Conservation (phyloP, 2,113 vertebrate species). For the Cavia aperea region DNA sequence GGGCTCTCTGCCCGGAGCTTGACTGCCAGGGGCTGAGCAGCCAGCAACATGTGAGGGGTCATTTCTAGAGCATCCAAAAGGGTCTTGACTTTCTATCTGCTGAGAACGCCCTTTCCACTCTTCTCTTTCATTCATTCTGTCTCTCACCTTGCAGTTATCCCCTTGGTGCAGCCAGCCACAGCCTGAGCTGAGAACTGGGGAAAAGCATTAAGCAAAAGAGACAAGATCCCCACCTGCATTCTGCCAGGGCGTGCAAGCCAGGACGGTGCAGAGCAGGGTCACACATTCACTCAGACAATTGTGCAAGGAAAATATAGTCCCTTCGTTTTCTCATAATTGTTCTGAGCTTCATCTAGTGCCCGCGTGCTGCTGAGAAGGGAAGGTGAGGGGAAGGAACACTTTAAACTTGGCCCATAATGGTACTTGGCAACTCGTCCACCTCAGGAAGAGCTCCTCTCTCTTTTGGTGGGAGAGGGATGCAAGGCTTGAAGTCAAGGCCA, state of each 20-base stretch:
- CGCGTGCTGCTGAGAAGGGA: background rate
- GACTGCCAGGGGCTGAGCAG: background rate
- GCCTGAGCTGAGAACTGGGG: background rate
- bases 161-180: background rate
- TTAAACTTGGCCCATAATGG: fast-evolving
- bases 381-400: background rate
- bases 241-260: background rate
- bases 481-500: background rate
- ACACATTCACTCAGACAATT: background rate
- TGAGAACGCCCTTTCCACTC: background rate
- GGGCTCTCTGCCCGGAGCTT: background rate
- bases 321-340: background rate
- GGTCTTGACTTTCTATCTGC: background rate
- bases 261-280: background rate
- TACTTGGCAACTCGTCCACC: background rate
- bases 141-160: background rate
- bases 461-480: fast-evolving
- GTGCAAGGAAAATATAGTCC: background rate
- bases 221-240: background rate
- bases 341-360: background rate
- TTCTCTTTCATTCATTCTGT: background rate
- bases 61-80: background rate
- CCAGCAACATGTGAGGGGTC: background rate
- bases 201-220: background rate
- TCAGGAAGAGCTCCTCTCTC: background rate